phyloP scores from a whole-genome alignment of 1,140 invertebrate species.

The Drosophila azteca region DNA sequence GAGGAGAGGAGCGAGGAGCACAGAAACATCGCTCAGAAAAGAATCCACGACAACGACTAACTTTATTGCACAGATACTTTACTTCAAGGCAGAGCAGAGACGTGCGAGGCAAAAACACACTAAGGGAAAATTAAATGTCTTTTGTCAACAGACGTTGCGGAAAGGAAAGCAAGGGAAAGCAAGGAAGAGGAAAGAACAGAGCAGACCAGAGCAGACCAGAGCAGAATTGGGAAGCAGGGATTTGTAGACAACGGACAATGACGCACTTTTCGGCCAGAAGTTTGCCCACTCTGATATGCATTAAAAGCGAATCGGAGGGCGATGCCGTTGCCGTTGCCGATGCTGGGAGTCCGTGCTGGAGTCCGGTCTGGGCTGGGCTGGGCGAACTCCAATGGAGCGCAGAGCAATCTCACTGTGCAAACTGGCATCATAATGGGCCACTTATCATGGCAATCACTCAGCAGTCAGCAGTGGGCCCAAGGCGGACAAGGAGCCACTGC shows the following conservation, averaged over 20 bases:
- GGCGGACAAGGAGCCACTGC: constrained; percentile 1
- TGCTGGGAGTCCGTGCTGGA: background rate
- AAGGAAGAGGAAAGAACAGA: constrained; percentile 38
- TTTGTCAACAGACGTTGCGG: constrained; percentile 73
- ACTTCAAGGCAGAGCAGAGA: constrained; percentile 33
- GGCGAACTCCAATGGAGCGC: constrained; percentile 65
- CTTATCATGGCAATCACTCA: constrained; percentile 82
- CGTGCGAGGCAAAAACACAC: constrained; percentile 45
- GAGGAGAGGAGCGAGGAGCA: background rate
- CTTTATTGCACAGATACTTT: constrained; percentile 68
- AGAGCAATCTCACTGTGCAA: constrained; percentile 71
- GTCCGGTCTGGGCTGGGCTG: too few species aligned
- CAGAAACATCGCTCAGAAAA: constrained; percentile 28
- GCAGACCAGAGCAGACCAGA: constrained; percentile 6
- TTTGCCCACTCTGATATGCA: constrained; percentile 79
- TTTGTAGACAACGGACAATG: constrained; percentile 46
- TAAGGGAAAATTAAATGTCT: constrained; percentile 77
- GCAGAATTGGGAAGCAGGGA: constrained; percentile 17
- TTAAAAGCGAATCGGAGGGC: constrained; percentile 61
- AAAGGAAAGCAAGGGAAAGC: constrained; percentile 25
- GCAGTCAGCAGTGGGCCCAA: constrained; percentile 59
- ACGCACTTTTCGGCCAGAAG: constrained; percentile 72
- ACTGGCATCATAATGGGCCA: constrained; percentile 81
- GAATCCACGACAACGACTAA: constrained; percentile 55
- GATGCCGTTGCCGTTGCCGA: background rate